Conservation (phyloP, 2,797 vertebrate species). For the Acrossocheilus wenchowensis region DNA sequence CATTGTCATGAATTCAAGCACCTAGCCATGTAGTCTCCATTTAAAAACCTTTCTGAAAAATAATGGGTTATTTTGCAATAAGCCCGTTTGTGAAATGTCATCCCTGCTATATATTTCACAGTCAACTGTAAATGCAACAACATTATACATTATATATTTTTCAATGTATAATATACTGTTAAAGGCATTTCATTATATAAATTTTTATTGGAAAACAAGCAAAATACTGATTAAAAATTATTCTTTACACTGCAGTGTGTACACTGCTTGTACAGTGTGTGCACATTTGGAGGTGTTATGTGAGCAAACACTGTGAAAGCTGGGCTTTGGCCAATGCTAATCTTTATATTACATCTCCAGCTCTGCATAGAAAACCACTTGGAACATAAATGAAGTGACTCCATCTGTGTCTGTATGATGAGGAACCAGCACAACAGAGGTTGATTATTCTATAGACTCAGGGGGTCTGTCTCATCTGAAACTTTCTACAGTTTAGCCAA, state of each 20-base stretch:
- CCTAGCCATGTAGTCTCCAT: too few relatives aligned
- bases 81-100: too few relatives aligned
- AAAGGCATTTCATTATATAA: background rate
- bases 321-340: conserved; percentile 18
- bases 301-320: conserved; percentile 4
- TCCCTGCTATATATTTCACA: too few relatives aligned
- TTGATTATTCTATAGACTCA: conserved; percentile 38
- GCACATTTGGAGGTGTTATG: conserved; percentile 28
- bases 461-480: conserved; percentile 18
- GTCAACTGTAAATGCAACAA: too few relatives aligned
- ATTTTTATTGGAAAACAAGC: background rate
- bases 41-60: too few relatives aligned
- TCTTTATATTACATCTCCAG: conserved; percentile 22
- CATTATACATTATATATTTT: too few relatives aligned
- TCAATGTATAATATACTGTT: background rate
- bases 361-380: conserved; percentile 13
- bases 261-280: background rate
- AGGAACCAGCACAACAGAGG: conserved; percentile 8
- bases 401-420: conserved; percentile 36
- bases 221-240: background rate
- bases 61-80: too few relatives aligned
- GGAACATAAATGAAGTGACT: conserved; percentile 38
- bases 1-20: too few relatives aligned
- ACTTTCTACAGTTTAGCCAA: conserved; percentile 8
- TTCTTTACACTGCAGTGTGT: too few relatives aligned